Conservation (phyloP, 2,888 invertebrate species). For the Lordiphosa fenestrarum region DNA sequence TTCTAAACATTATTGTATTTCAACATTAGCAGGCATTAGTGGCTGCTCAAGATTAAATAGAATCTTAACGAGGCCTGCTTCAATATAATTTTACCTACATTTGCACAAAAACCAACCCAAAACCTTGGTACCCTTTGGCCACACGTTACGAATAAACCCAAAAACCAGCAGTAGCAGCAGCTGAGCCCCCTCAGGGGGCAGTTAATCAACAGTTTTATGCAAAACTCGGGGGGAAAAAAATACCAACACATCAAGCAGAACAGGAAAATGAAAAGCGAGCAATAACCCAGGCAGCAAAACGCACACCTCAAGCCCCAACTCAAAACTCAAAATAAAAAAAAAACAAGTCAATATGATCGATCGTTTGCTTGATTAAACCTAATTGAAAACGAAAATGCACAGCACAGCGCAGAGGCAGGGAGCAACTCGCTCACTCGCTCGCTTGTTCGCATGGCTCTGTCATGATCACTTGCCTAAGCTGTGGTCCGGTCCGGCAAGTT, state of each 20-base stretch:
- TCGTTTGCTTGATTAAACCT: conserved; percentile 74
- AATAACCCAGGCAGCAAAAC: conserved; percentile 67
- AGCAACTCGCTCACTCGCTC: conserved; percentile 20
- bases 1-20: no score
- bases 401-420: conserved; percentile 28
- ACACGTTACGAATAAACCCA: conserved; percentile 25
- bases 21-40: not conserved
- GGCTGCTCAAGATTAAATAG: conserved; percentile 4
- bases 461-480: conserved; percentile 61
- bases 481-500: conserved; percentile 47
- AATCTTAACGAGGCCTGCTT: conserved; percentile 2
- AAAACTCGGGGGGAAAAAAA: conserved; percentile 46
- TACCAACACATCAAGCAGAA: conserved; percentile 47
- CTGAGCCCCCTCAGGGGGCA: conserved; percentile 58
- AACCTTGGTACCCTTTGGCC: conserved; percentile 32
- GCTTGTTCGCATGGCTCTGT: conserved; percentile 38
- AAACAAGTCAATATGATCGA: conserved; percentile 76
- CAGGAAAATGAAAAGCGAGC: conserved; percentile 73
- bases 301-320: conserved; percentile 65
- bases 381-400: conserved; percentile 75
- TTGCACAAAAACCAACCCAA: conserved; percentile 16
- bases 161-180: conserved; percentile 47
- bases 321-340: conserved; percentile 23
- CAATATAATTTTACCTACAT: conserved; percentile 5
- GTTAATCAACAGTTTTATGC: conserved; percentile 74